Evolutionary conservation across 2,113 vertebrate genomes (phyloP).

Genomic region (Agelaius phoeniceus): DNA sequence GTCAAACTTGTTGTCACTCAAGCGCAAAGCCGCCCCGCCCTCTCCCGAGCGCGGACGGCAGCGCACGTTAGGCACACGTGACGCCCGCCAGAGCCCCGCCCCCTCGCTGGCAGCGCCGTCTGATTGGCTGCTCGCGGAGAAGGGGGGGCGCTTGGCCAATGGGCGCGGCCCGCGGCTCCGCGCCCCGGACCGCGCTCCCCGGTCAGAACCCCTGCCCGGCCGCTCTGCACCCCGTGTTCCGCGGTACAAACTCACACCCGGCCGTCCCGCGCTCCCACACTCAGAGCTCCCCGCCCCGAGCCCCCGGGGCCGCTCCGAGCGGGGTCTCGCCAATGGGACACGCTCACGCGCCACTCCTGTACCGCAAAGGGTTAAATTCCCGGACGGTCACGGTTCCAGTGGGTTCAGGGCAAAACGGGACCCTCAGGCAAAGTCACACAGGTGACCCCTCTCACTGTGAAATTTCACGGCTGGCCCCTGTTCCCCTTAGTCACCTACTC

Average conservation of each 20-base stretch:
- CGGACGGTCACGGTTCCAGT: accelerated
- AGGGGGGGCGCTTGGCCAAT: neutral
- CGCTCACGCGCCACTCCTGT: too few relatives aligned
- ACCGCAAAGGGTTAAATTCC: neutral
- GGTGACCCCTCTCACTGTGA: neutral
- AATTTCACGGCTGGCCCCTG: neutral
- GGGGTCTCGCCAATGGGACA: neutral
- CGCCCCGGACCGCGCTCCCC: neutral
- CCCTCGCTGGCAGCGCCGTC: accelerated
- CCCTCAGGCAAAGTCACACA: neutral
- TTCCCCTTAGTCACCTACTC: neutral
- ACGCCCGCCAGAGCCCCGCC: neutral
- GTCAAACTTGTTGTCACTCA: accelerated
- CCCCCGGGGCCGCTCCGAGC: neutral
- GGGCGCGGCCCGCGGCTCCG: neutral
- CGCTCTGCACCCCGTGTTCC: neutral
- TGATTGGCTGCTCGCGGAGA: neutral
- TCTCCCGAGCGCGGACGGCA: neutral
- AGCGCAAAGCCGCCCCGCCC: accelerated
- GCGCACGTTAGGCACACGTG: constrained; percentile 61
- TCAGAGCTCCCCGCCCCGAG: neutral
- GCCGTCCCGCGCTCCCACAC: neutral
- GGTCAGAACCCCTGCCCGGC: accelerated
- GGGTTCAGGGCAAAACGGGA: neutral
- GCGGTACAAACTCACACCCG: too few relatives aligned